Conservation (phyloP, 2,888 invertebrate genomes). For the Cephus spinipes region DNA sequence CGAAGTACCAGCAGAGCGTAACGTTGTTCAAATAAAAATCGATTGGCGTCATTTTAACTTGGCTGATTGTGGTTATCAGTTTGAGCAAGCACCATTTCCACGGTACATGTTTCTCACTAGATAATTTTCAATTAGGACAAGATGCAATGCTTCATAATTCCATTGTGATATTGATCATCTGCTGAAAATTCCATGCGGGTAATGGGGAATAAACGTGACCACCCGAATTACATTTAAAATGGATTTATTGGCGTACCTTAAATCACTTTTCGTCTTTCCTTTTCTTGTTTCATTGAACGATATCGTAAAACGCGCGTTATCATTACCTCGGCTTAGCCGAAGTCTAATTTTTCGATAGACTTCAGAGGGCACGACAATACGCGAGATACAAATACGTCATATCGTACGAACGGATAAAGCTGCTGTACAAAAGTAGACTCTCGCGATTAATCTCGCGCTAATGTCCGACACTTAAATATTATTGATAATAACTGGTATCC, state of each 20-base stretch:
- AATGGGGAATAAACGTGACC: neutral
- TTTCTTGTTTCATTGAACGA: slow-evolving; percentile 45
- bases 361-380: neutral
- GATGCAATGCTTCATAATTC: no score
- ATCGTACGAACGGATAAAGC: neutral
- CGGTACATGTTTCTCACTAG: no score
- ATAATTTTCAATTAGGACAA: no score
- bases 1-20: slow-evolving; percentile 5
- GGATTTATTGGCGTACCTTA: slow-evolving; percentile 49
- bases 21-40: no score
- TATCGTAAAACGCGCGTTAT: slow-evolving; percentile 33
- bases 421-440: slow-evolving; percentile 3
- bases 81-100: no score
- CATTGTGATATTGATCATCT: no score
- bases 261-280: slow-evolving; percentile 54
- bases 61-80: no score
- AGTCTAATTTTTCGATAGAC: neutral
- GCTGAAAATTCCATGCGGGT: neutral
- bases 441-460: neutral
- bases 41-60: no score
- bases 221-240: slow-evolving; percentile 41
- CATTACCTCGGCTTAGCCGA: neutral
- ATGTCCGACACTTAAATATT: neutral
- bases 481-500: neutral
- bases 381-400: slow-evolving; percentile 4